These are phyloP conservation scores for Etheostoma spectabile DNA, from an alignment of 2,113 vertebrate species.

Conservation along the genomic window DNA sequence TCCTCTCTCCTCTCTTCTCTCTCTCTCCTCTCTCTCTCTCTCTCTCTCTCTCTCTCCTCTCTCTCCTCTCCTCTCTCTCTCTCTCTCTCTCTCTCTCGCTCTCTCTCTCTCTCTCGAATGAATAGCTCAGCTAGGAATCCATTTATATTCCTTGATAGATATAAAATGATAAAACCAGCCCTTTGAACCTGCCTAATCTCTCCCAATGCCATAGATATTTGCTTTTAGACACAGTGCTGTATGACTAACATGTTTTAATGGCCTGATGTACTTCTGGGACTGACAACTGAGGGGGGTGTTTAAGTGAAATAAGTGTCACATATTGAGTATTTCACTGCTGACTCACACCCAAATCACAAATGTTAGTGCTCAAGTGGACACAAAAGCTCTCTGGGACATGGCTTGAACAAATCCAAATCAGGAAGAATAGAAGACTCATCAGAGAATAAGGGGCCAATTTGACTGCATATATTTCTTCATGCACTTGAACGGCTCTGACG, in stretches of 20 bases:
- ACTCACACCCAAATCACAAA: constrained; percentile 12
- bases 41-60: background rate
- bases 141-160: constrained; percentile 32
- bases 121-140: constrained; percentile 14
- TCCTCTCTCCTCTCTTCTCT: too few species aligned
- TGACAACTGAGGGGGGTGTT: background rate
- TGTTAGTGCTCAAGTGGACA: constrained; percentile 2
- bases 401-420: constrained; percentile 10
- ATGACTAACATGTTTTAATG: constrained; percentile 5
- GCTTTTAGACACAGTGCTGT: background rate
- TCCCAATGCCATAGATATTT: background rate
- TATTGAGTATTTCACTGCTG: constrained; percentile 13
- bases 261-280: background rate
- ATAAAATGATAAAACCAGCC: constrained; percentile 36
- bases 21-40: background rate
- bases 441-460: background rate
- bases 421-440: constrained; percentile 12
- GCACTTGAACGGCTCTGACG: constrained; percentile 16
- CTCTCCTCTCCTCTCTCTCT: too few species aligned
- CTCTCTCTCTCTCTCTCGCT: background rate
- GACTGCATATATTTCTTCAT: background rate
- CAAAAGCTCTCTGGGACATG: background rate
- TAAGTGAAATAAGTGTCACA: constrained; percentile 15
- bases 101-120: background rate
- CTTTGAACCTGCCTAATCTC: background rate